phyloP scores from a whole-genome alignment of 2,797 vertebrate genomes.

The Delichon dasypus region DNA sequence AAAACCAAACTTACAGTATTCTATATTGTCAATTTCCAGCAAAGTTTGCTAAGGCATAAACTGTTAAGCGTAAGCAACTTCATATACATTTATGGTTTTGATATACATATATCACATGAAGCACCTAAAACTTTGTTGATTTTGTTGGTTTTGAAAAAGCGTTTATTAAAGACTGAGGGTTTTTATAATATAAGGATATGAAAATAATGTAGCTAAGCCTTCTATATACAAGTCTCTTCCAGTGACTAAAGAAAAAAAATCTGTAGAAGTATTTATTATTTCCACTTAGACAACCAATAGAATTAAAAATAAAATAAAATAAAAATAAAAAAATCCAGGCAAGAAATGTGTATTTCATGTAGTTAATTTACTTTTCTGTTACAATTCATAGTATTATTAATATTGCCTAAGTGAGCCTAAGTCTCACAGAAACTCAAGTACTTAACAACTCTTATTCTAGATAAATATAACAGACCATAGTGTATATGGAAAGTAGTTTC shows the following conservation, averaged over 20 bases:
- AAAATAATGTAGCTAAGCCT: not conserved
- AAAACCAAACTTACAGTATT: not conserved
- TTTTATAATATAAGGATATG: not conserved
- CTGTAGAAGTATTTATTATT: not conserved
- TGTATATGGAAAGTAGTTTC: not conserved
- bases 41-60: not conserved
- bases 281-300: not conserved
- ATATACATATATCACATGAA: not conserved
- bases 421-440: not conserved
- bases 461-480: not conserved
- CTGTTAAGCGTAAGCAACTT: not conserved
- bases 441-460: not conserved
- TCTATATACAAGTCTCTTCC: not conserved
- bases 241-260: not conserved
- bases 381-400: not conserved
- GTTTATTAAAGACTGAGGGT: not conserved
- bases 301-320: fast-evolving
- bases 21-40: not conserved
- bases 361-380: not conserved
- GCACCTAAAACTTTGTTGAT: not conserved
- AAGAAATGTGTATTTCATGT: not conserved
- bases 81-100: not conserved
- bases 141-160: not conserved
- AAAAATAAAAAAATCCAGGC: not conserved
- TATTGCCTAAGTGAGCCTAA: not conserved